These are phyloP conservation scores for Cydia fagiglandana DNA, from an alignment of 1,140 invertebrate species.

Conservation along the genomic window DNA sequence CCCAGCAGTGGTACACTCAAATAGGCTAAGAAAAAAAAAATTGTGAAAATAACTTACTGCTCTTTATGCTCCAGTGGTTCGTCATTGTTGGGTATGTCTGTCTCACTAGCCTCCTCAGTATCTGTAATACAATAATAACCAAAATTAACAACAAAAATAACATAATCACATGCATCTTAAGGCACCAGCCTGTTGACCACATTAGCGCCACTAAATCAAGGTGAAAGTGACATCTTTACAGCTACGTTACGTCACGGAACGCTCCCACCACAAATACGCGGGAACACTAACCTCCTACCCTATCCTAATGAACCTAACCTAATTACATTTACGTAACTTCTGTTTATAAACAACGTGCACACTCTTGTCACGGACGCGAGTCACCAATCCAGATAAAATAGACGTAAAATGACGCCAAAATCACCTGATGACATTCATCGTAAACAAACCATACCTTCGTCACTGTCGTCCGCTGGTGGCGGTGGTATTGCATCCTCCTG, in stretches of 20 bases:
- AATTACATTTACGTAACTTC: conserved; percentile 54
- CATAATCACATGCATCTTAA: not conserved
- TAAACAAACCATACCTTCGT: conserved; percentile 76
- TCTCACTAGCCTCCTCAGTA: conserved; percentile 94
- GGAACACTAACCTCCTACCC: conserved; percentile 45
- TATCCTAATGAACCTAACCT: conserved; percentile 44
- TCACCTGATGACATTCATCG: conserved; percentile 52
- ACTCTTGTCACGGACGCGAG: conserved; percentile 37
- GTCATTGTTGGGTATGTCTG: conserved; percentile 90
- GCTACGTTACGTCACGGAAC: conserved; percentile 61
- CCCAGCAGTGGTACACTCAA: too few relatives aligned
- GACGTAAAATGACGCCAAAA: conserved; percentile 58
- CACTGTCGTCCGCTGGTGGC: conserved; percentile 66
- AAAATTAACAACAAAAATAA: conserved; percentile 11
- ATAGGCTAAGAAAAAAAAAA: too few relatives aligned
- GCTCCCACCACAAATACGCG: conserved; percentile 54
- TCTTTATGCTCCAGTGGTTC: conserved; percentile 93
- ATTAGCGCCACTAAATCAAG: conserved; percentile 14
- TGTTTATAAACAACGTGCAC: conserved; percentile 57
- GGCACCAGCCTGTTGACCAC: not conserved
- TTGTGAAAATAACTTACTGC: conserved; percentile 85
- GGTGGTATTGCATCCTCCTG: conserved; percentile 64
- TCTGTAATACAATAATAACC: conserved; percentile 80
- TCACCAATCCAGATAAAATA: conserved; percentile 44
- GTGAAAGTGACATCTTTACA: conserved; percentile 49